Evolutionary conservation across 2,113 vertebrate genomes (phyloP).

Genomic region (Pachycephala philippinensis): DNA sequence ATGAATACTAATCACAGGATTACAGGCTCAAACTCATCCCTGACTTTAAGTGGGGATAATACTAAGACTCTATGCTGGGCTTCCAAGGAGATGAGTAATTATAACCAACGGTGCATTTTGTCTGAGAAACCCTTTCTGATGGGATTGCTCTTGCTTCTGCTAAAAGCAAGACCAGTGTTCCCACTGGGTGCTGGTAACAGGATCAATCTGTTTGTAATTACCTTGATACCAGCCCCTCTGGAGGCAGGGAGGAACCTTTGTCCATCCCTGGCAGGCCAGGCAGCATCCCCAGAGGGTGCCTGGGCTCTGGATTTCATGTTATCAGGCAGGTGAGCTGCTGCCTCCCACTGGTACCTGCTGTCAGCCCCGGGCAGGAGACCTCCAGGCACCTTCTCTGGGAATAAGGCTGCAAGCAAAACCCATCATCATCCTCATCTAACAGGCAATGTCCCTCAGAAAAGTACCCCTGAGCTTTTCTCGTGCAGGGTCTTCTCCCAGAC

Average conservation of each 20-base stretch:
- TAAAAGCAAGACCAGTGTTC: background rate
- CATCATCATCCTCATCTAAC: background rate
- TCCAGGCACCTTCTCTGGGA: background rate
- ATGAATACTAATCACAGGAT: conserved; percentile 42
- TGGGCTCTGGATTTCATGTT: background rate
- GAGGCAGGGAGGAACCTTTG: background rate
- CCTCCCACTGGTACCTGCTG: background rate
- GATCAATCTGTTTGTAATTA: background rate
- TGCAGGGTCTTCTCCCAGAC: background rate
- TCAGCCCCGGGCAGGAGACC: background rate
- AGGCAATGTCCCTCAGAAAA: background rate
- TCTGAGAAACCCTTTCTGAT: background rate
- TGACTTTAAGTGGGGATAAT: background rate
- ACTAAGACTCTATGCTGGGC: background rate
- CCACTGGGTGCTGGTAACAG: background rate
- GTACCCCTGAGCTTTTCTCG: background rate
- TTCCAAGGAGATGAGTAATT: background rate
- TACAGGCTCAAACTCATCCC: conserved; percentile 30
- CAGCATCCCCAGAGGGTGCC: background rate
- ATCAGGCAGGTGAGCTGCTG: background rate
- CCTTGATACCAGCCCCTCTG: background rate
- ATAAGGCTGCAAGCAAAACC: background rate
- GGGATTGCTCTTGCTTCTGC: background rate
- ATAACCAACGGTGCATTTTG: background rate
- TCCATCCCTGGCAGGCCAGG: background rate